Evolutionary conservation across 1,140 invertebrate genomes (phyloP).

Genomic region (Aradophagus sp.): DNA sequence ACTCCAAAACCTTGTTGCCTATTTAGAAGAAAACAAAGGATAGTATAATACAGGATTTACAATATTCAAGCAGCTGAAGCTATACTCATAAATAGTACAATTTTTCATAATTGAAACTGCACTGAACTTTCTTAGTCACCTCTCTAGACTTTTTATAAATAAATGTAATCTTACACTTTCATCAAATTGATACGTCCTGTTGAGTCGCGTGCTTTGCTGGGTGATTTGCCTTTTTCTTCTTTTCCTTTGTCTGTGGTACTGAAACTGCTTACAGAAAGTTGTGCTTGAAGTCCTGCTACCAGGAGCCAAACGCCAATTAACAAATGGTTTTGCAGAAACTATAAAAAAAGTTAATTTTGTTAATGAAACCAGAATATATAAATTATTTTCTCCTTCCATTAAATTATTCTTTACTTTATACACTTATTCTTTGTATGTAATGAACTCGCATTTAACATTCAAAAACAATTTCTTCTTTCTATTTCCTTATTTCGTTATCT

Average conservation of each 20-base stretch:
- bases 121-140: no score
- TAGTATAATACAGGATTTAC: no score
- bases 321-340: slow-evolving; percentile 91
- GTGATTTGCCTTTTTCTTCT: slow-evolving; percentile 80
- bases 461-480: no score
- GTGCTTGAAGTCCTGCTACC: slow-evolving; percentile 87
- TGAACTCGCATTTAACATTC: no score
- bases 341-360: slow-evolving; percentile 30
- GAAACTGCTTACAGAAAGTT: slow-evolving; percentile 77
- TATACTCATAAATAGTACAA: slow-evolving; percentile 28
- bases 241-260: slow-evolving; percentile 76
- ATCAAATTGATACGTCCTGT: slow-evolving; percentile 78
- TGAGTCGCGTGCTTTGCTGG: slow-evolving; percentile 80
- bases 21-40: slow-evolving; percentile 17
- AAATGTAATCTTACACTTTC: slow-evolving; percentile 84
- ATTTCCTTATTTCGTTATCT: no score
- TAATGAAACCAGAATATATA: no score
- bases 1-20: slow-evolving; percentile 88
- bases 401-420: no score
- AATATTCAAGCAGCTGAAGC: no score
- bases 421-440: no score
- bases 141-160: no score
- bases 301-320: slow-evolving; percentile 91
- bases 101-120: slow-evolving; percentile 4
- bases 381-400: no score